Conservation (phyloP, 2,797 vertebrate species). For the Muraenolepis orangiensis region DNA sequence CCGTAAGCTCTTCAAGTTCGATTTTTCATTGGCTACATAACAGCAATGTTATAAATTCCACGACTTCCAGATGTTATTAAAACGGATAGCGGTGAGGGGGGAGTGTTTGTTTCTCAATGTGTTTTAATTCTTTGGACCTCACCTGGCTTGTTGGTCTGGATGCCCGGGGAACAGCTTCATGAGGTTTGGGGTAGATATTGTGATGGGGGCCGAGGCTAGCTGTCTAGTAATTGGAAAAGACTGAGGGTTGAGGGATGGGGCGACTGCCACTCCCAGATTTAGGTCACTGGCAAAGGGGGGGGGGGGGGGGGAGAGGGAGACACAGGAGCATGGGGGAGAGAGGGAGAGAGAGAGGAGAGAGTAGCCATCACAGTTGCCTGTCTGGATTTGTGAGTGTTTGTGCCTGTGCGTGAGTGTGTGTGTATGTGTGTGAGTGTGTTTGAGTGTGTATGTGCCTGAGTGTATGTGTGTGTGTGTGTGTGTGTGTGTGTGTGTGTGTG, state of each 20-base stretch:
- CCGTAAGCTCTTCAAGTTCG: too few relatives aligned
- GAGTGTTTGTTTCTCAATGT: too few relatives aligned
- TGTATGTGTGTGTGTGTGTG: neutral
- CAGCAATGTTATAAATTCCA: too few relatives aligned
- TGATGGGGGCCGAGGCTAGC: too few relatives aligned
- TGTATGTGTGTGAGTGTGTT: neutral
- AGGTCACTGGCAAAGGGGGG: neutral
- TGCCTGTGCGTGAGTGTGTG: neutral
- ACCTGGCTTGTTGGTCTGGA: too few relatives aligned
- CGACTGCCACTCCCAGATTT: conserved; percentile 32
- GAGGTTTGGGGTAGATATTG: too few relatives aligned
- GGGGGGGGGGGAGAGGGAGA: conserved; percentile 21
- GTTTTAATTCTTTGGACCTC: too few relatives aligned
- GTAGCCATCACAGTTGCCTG: neutral
- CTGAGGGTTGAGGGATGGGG: conserved; percentile 60
- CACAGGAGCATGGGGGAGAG: neutral
- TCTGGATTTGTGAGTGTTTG: neutral
- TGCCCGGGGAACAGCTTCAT: too few relatives aligned
- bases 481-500: neutral
- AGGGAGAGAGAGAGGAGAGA: neutral
- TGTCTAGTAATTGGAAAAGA: conserved; percentile 68
- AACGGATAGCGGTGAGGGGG: too few relatives aligned
- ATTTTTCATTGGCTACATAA: too few relatives aligned
- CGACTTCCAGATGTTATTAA: too few relatives aligned
- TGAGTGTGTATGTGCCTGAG: neutral